Conservation (phyloP, 2,888 invertebrate genomes). For the Horisme vitalbata region DNA sequence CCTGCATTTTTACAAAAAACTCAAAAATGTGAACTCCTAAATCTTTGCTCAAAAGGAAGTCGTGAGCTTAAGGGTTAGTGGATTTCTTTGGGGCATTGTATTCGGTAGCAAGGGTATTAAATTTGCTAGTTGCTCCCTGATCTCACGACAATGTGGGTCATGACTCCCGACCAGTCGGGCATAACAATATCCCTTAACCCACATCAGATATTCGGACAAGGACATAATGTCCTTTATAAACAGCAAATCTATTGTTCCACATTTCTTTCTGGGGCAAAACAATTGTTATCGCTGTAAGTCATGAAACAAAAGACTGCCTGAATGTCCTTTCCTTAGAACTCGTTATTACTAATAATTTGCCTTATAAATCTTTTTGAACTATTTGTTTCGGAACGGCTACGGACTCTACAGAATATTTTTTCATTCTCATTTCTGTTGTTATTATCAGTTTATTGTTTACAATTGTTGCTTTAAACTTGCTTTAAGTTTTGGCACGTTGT, state of each 20-base stretch:
- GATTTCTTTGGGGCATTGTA: conserved; percentile 49
- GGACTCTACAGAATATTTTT: conserved; percentile 10
- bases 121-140: conserved; percentile 67
- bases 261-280: conserved; percentile 27
- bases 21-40: conserved; percentile 54
- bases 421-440: conserved; percentile 2
- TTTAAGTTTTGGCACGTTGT: conserved; percentile 8
- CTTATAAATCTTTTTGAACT: conserved; percentile 39
- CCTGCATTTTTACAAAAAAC: conserved; percentile 67
- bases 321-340: conserved; percentile 37
- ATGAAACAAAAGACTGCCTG: conserved; percentile 22
- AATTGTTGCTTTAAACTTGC: conserved; percentile 2
- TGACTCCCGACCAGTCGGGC: conserved; percentile 39
- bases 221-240: conserved; percentile 28
- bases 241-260: conserved; percentile 23
- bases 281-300: conserved; percentile 25
- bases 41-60: conserved; percentile 71
- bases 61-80: conserved; percentile 72
- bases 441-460: conserved; percentile 3
- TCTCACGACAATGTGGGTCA: conserved; percentile 69
- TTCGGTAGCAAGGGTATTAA: conserved; percentile 61
- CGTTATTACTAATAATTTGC: conserved; percentile 45
- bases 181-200: conserved; percentile 40
- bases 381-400: conserved; percentile 16
- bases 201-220: conserved; percentile 33